phyloP scores from a whole-genome alignment of 2,797 vertebrate species.

The Echeneis naucrates region DNA sequence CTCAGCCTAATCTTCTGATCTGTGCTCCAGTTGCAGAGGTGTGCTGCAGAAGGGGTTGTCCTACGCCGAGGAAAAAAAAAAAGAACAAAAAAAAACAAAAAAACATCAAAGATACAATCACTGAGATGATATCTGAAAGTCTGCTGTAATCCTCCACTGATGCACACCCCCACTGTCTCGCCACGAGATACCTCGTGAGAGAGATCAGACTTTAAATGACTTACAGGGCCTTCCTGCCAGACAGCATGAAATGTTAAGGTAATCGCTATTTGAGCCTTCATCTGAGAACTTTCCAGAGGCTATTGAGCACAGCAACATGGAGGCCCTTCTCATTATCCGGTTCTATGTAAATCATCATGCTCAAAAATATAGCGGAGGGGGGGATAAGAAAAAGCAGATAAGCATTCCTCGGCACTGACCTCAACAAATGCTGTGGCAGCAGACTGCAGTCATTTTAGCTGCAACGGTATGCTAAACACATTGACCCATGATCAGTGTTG shows the following conservation, averaged over 20 bases:
- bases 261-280: conserved; percentile 34
- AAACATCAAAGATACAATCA: conserved; percentile 47
- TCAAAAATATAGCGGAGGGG: conserved; percentile 12
- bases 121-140: conserved; percentile 48
- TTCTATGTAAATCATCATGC: conserved; percentile 28
- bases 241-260: conserved; percentile 40
- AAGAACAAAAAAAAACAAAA: conserved; percentile 33
- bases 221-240: conserved; percentile 23
- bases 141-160: conserved; percentile 21
- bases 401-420: background rate
- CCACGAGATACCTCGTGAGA: conserved; percentile 29
- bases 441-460: conserved; percentile 31
- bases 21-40: conserved; percentile 48
- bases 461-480: conserved; percentile 41
- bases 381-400: background rate
- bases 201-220: conserved; percentile 35
- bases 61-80: conserved; percentile 44
- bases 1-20: conserved; percentile 63
- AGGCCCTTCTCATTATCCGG: conserved; percentile 36
- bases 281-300: conserved; percentile 39
- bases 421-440: conserved; percentile 3
- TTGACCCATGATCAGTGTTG: conserved; percentile 55
- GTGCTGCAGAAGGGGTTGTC: conserved; percentile 42
- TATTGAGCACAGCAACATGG: conserved; percentile 17
- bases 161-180: conserved; percentile 27